Evolutionary conservation across 2,888 invertebrate genomes (phyloP).

Genomic region (Gandaritis pyraliata): DNA sequence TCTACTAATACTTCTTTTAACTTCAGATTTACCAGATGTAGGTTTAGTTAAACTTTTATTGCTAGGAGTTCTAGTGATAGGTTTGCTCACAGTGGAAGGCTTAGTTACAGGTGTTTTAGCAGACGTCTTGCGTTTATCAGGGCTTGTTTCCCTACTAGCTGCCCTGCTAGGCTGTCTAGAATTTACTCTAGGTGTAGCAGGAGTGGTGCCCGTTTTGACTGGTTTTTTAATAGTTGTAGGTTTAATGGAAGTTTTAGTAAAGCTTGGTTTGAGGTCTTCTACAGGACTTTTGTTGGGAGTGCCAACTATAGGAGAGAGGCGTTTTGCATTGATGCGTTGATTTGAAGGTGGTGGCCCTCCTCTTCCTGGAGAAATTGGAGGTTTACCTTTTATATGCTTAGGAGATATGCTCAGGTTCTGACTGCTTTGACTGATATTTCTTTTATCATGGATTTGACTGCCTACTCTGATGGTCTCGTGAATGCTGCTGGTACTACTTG

Average conservation of each 20-base stretch:
- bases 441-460: conserved; percentile 71
- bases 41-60: conserved; percentile 65
- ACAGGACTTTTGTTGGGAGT: conserved; percentile 80
- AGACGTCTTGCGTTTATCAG: conserved; percentile 67
- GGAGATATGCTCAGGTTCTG: conserved; percentile 71
- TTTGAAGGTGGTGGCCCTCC: conserved; percentile 79
- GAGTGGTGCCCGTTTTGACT: conserved; percentile 67
- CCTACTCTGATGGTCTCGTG: conserved; percentile 75
- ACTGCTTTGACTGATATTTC: conserved; percentile 71
- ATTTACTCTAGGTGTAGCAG: conserved; percentile 73
- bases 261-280: conserved; percentile 66
- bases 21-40: conserved; percentile 60
- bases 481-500: conserved; percentile 79
- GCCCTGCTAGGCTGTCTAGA: conserved; percentile 75
- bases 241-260: conserved; percentile 27
- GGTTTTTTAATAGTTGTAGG: conserved; percentile 65
- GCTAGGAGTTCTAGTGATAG: conserved; percentile 63
- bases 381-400: conserved; percentile 73
- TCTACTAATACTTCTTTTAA: conserved; percentile 69
- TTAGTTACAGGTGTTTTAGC: conserved; percentile 53
- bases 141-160: conserved; percentile 72
- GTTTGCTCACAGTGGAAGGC: conserved; percentile 53
- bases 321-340: conserved; percentile 72
- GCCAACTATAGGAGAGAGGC: conserved; percentile 79
- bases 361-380: conserved; percentile 78